Conservation (phyloP, 2,888 invertebrate species). For the Vesta saturnalis region DNA sequence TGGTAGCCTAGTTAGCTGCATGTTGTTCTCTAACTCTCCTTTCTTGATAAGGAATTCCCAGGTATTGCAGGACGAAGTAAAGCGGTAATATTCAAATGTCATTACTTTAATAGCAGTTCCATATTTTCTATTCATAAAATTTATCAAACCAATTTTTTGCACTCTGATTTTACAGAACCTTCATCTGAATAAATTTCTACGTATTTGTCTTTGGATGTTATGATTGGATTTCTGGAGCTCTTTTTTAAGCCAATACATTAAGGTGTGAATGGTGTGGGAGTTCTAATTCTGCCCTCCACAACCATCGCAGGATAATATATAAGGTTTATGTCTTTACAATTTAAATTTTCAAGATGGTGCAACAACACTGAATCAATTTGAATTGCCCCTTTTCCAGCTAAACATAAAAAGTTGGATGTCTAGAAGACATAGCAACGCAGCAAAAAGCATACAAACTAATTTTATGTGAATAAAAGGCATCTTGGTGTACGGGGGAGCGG, state of each 20-base stretch:
- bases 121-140: neutral
- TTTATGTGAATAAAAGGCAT: too few species aligned
- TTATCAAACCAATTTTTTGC: neutral
- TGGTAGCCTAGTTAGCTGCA: neutral
- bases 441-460: too few species aligned
- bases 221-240: neutral
- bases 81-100: neutral
- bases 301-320: neutral
- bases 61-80: too few species aligned
- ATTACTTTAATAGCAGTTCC: neutral
- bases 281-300: neutral
- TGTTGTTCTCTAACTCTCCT: neutral
- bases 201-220: too few species aligned
- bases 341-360: too few species aligned
- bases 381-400: neutral
- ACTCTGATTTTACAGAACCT: neutral
- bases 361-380: neutral
- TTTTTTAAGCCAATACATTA: neutral
- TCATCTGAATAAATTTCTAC: neutral
- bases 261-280: neutral
- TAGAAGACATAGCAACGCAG: too few species aligned
- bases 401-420: too few species aligned
- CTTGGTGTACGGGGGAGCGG: too few species aligned
- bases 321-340: too few species aligned
- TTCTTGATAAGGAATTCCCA: neutral